Evolutionary conservation across 2,113 vertebrate species (phyloP).

Genomic region (Rhegmatorhina hoffmannsi): DNA sequence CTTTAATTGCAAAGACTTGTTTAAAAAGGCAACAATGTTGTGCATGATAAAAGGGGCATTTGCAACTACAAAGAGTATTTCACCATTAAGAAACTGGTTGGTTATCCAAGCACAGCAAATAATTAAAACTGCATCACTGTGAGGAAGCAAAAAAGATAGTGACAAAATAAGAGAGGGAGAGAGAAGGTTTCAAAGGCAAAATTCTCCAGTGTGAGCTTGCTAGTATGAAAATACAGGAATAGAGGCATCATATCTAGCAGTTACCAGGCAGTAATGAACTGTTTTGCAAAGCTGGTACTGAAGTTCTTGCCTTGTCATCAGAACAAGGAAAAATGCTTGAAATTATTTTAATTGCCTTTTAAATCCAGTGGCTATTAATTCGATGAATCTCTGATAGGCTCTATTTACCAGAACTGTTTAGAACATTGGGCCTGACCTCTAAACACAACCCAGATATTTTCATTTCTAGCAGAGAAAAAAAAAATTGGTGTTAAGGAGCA

Average conservation of each 20-base stretch:
- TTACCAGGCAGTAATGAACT: background rate
- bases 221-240: background rate
- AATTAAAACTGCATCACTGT: background rate
- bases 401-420: background rate
- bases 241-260: background rate
- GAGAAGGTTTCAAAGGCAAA: background rate
- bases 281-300: background rate
- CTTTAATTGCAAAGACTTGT: slow-evolving; percentile 24
- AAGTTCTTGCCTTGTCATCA: background rate
- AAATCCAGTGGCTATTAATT: background rate
- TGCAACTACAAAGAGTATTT: slow-evolving; percentile 46
- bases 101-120: slow-evolving; percentile 1
- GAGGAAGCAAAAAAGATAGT: background rate
- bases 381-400: background rate
- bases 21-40: slow-evolving; percentile 33
- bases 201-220: background rate
- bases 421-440: background rate
- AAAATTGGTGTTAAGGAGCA: background rate
- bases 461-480: background rate
- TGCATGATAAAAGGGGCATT: slow-evolving; percentile 43
- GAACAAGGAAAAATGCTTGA: background rate
- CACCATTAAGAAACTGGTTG: slow-evolving; percentile 18
- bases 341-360: background rate
- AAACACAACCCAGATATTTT: background rate
- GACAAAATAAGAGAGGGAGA: background rate